Percentiles rank a stretch among this genome's conserved stretches.
These are phyloP conservation scores for Orius laevigatus DNA, from an alignment of 1,140 invertebrate species.

Conservation along the genomic window DNA sequence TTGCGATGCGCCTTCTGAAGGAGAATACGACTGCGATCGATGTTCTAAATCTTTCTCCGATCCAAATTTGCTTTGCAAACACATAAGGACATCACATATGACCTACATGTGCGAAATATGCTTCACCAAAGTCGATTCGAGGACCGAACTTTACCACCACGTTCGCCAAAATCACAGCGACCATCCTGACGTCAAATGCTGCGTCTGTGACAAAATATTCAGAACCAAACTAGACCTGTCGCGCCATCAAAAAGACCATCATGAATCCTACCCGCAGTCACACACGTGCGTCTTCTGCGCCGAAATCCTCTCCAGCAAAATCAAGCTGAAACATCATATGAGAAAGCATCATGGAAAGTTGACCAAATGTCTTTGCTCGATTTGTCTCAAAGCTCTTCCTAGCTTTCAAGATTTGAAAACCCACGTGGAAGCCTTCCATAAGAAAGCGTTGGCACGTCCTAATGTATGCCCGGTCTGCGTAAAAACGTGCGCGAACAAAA, in stretches of 20 bases:
- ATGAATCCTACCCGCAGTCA: constrained; percentile 29
- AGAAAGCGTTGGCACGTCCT: constrained; percentile 30
- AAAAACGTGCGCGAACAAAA: constrained; percentile 39
- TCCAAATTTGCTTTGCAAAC: constrained; percentile 20
- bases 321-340: constrained; percentile 42
- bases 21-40: constrained; percentile 20
- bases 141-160: constrained; percentile 40
- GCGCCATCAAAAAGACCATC: constrained; percentile 35
- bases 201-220: constrained; percentile 35
- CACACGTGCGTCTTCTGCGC: constrained; percentile 38
- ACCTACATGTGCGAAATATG: constrained; percentile 29
- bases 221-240: constrained; percentile 36
- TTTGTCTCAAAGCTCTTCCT: constrained; percentile 38
- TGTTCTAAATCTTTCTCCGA: constrained; percentile 22
- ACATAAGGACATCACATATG: constrained; percentile 21
- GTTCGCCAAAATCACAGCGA: constrained; percentile 37
- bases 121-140: constrained; percentile 32
- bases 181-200: constrained; percentile 34
- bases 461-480: constrained; percentile 42
- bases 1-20: constrained; percentile 19
- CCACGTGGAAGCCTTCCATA: constrained; percentile 36
- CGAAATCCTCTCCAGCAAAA: constrained; percentile 37
- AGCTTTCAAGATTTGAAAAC: constrained; percentile 37
- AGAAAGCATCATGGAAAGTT: constrained; percentile 25
- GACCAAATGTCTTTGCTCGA: constrained; percentile 37